Conservation (phyloP, 1,140 invertebrate species). For the Drosophila subobscura region DNA sequence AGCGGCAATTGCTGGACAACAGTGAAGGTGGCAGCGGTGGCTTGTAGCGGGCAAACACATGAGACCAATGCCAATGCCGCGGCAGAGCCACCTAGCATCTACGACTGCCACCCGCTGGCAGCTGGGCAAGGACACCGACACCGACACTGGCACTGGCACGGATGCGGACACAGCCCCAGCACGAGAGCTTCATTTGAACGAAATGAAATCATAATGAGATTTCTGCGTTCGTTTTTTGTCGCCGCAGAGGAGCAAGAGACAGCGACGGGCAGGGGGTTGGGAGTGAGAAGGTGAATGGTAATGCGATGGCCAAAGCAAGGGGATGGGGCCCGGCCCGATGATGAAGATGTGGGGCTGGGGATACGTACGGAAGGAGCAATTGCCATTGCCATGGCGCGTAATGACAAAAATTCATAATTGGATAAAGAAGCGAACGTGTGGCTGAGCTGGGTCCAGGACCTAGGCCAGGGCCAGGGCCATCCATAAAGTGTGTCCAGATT, state of each 20-base stretch:
- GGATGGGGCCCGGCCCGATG: conserved; percentile 1
- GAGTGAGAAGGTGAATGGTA: neutral
- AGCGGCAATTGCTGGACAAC: conserved; percentile 69
- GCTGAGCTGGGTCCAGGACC: neutral
- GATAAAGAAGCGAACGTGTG: conserved; percentile 77
- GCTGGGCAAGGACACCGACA: conserved; percentile 43
- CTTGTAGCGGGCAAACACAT: conserved; percentile 55
- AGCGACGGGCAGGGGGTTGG: neutral
- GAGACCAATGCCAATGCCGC: conserved; percentile 34
- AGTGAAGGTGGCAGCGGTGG: conserved; percentile 34
- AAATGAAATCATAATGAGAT: conserved; percentile 83
- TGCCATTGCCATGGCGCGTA: conserved; percentile 49
- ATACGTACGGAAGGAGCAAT: conserved; percentile 35
- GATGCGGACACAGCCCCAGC: conserved; percentile 56
- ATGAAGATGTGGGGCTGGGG: conserved; percentile 4
- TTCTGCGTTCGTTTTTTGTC: conserved; percentile 76
- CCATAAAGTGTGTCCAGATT: conserved; percentile 32
- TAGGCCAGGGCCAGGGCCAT: neutral
- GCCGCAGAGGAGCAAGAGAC: conserved; percentile 25
- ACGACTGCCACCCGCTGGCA: conserved; percentile 28
- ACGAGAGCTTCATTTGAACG: conserved; percentile 78
- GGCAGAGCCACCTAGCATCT: neutral
- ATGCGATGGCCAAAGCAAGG: conserved; percentile 19
- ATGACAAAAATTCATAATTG: conserved; percentile 83
- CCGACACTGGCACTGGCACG: conserved; percentile 8